Conservation (phyloP, 2,113 vertebrate species). For the Acinonyx jubatus region DNA sequence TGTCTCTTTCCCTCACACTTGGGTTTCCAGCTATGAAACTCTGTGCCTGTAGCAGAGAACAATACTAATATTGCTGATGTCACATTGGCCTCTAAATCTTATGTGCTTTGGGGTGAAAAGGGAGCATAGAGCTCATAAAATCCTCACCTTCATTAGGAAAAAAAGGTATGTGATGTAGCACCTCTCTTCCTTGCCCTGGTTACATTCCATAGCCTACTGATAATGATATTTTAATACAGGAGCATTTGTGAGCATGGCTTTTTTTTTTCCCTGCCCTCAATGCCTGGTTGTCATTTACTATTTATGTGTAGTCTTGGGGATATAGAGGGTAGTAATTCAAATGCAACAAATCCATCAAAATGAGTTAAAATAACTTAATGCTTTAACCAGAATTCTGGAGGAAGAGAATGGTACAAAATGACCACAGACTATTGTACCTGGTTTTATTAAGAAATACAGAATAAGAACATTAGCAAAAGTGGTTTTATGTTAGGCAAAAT, state of each 20-base stretch:
- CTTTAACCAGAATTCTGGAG: not conserved
- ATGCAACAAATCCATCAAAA: constrained; percentile 18
- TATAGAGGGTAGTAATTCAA: not conserved
- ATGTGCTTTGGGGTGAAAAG: not conserved
- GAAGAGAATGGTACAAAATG: not conserved
- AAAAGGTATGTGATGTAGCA: not conserved
- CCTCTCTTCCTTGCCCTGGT: not conserved
- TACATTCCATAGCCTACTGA: not conserved
- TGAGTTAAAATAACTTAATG: constrained; percentile 15
- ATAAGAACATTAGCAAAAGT: constrained; percentile 47
- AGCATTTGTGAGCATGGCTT: not conserved
- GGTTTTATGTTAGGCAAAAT: constrained; percentile 68
- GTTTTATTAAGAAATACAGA: constrained; percentile 41
- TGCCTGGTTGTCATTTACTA: not conserved
- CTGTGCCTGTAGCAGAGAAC: not conserved
- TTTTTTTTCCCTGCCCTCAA: rapidly evolving
- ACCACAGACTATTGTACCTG: not conserved
- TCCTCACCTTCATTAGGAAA: constrained; percentile 50
- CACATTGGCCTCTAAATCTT: not conserved
- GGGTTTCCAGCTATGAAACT: not conserved
- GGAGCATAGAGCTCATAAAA: constrained; percentile 33
- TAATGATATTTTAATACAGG: not conserved
- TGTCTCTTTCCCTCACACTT: not conserved
- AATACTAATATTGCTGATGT: not conserved
- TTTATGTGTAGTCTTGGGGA: not conserved